Base-by-base conservation (phyloP, 1,140 invertebrate species). In the Coptotermes formosanus region DNA sequence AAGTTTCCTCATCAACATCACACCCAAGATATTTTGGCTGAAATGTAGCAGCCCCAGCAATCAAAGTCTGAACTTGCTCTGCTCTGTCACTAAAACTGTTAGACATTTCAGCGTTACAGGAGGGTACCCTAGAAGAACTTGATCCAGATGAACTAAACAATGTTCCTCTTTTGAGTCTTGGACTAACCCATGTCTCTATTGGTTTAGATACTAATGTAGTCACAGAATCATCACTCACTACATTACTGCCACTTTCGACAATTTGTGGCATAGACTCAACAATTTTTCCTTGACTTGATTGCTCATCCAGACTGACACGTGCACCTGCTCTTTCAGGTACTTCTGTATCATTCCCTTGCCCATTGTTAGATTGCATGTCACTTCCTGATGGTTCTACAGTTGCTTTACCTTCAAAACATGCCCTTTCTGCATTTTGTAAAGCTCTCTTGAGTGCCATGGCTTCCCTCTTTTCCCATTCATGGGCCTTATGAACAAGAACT, bases 381-480 rank as follows among this genome's bases (percentile, higher is more conserved):
- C 38, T 45, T 19, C n/a, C 38, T 82, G 30, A 30, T 82, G 9
- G n/a, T 43, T 44, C 82, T n/a, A 45, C 82, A 43, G 16, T 12
- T 21, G 8, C 21, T 82, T 11, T 45, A 23, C n/a, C 38, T 44
- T 45, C 82, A 43, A 9, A 3, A 38, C 25, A 8, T 25, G 38
- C 6, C 9, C 4, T 43, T 45, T 44, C 19, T 38, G 21, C 23
- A 43, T 19, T 43, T n/a, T 19, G 25, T 43, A 23, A 8, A 25
- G 3, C n/a, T 43, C 25, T 82, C 38, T 44, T 82, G 2, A 84
- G 52, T 84, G 83, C 83, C 45, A 59, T 84, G 44, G 83, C 83
- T 59, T 84, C 83, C 30, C 83, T 84, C 30, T 84, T 16, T 55
- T 84, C 52, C 83, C 83, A 84, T 84, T 84, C 52, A 9, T 84